Conservation (phyloP, 2,113 vertebrate species). For the Dicentrarchus labrax region DNA sequence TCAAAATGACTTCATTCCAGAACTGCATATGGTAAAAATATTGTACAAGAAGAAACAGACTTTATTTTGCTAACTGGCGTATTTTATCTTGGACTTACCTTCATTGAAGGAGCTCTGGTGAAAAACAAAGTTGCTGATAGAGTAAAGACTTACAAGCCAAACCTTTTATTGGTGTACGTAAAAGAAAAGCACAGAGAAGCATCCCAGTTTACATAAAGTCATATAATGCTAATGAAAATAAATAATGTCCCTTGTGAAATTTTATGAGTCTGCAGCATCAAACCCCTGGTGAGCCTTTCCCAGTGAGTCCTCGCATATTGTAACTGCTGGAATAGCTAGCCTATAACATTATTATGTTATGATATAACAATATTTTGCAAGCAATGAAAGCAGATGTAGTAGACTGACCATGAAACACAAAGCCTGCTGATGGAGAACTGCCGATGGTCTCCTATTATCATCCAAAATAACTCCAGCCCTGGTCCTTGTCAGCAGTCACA, state of each 20-base stretch:
- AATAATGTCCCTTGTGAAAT: slow-evolving; percentile 33
- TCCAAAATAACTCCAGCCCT: neutral
- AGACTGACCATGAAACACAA: slow-evolving; percentile 1
- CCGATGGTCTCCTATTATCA: neutral
- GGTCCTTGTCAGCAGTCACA: too few relatives aligned
- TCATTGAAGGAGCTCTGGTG: too few relatives aligned
- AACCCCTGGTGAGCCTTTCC: slow-evolving; percentile 7
- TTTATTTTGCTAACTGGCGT: too few relatives aligned
- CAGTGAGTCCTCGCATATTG: slow-evolving; percentile 40
- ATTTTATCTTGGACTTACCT: too few relatives aligned
- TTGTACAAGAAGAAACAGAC: too few relatives aligned
- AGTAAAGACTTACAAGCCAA: too few relatives aligned
- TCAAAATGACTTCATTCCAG: too few relatives aligned
- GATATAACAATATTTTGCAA: neutral
- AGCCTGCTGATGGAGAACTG: neutral
- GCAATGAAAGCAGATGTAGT: neutral
- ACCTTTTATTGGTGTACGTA: neutral
- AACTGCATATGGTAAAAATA: too few relatives aligned
- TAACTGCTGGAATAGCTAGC: slow-evolving; percentile 29
- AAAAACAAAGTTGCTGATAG: neutral
- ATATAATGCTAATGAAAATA: slow-evolving; percentile 31
- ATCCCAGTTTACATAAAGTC: neutral
- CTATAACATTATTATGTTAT: slow-evolving; percentile 7
- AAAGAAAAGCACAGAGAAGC: neutral
- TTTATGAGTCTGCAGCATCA: slow-evolving; percentile 41